phyloP scores from a whole-genome alignment of 2,888 invertebrate genomes.

The Euzophera pinguis region DNA sequence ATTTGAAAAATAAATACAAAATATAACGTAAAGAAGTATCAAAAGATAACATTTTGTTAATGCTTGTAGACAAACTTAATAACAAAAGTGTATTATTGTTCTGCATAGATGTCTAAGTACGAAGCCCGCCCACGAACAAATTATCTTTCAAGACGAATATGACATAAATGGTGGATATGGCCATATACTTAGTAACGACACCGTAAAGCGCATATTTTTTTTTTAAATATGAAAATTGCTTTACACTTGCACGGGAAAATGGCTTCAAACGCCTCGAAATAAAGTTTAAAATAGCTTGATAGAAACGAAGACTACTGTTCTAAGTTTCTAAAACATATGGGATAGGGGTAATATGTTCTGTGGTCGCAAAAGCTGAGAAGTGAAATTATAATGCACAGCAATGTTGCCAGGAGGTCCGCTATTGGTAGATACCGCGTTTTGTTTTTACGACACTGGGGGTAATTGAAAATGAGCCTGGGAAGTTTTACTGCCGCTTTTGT shows the following conservation, averaged over 20 bases:
- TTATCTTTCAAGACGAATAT: neutral
- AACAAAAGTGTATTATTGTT: too few species aligned
- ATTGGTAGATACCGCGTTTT: constrained; percentile 30
- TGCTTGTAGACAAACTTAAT: too few species aligned
- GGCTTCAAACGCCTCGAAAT: neutral
- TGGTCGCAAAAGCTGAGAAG: constrained; percentile 43
- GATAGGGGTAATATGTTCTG: constrained; percentile 70
- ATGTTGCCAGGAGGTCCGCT: constrained; percentile 29
- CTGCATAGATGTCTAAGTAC: too few species aligned
- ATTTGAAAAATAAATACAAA: too few species aligned
- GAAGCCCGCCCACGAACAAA: neutral
- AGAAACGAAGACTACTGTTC: constrained; percentile 6
- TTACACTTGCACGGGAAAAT: neutral
- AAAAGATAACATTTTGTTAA: too few species aligned
- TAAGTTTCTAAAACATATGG: constrained; percentile 56
- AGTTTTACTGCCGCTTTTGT: constrained; percentile 25
- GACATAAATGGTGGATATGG: neutral
- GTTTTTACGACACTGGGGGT: constrained; percentile 39
- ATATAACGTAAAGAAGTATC: too few species aligned
- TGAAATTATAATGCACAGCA: constrained; percentile 25
- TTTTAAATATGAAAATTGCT: constrained; percentile 16
- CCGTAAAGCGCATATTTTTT: constrained; percentile 33
- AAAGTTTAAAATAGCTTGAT: neutral
- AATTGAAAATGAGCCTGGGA: constrained; percentile 40
- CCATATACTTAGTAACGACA: neutral